Percentiles rank a stretch among this genome's conserved stretches.
Conservation (phyloP, 2,113 vertebrate species). For the Leucopsar rothschildi region DNA sequence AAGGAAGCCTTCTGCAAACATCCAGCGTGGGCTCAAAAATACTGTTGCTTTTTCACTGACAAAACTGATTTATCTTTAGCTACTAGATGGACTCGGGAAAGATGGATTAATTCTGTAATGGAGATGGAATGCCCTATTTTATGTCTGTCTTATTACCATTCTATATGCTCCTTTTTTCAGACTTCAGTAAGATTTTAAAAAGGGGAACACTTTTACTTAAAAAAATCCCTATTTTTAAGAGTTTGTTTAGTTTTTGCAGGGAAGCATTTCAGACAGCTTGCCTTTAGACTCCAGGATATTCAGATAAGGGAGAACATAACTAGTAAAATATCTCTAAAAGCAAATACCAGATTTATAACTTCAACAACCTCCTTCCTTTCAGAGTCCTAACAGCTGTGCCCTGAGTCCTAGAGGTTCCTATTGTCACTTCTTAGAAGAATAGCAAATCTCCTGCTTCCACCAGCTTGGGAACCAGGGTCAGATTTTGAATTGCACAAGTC, state of each 20-base stretch:
- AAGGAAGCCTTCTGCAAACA: slow-evolving; percentile 16
- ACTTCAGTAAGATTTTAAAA: neutral
- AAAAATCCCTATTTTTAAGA: neutral
- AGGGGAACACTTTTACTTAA: fast-evolving
- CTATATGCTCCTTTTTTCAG: neutral
- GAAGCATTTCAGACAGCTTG: neutral
- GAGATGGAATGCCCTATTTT: neutral
- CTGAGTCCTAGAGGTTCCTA: neutral
- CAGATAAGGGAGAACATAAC: neutral
- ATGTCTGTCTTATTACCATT: neutral
- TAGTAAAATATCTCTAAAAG: neutral
- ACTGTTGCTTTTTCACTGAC: slow-evolving; percentile 10
- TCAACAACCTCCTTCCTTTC: neutral
- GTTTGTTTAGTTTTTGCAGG: neutral
- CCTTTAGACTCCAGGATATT: neutral
- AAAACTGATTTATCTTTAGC: neutral
- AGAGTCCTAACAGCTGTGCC: neutral
- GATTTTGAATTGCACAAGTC: neutral
- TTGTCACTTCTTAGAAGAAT: neutral
- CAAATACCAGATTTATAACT: neutral
- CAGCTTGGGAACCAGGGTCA: neutral
- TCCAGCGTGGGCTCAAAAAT: neutral
- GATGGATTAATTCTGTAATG: slow-evolving; percentile 9
- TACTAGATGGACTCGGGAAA: neutral
- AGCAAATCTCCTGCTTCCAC: neutral